Evolutionary conservation across 2,113 vertebrate genomes (phyloP).

Genomic region (Neogale vison): DNA sequence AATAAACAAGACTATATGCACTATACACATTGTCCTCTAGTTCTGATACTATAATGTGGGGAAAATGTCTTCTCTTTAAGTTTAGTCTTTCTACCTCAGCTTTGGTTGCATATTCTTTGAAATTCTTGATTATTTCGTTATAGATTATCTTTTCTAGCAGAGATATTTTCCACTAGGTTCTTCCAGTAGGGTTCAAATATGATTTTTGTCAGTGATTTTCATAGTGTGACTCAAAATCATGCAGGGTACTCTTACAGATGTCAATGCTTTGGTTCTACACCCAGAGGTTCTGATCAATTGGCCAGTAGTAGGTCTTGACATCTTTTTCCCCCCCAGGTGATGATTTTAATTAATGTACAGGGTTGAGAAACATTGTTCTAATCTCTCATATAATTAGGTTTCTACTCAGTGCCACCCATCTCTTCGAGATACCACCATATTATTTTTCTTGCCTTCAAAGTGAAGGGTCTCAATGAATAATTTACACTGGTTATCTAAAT

Average conservation of each 20-base stretch:
- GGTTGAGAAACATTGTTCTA: not conserved
- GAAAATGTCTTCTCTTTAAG: not conserved
- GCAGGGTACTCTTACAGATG: not conserved
- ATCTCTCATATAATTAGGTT: not conserved
- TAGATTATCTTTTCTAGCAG: not conserved
- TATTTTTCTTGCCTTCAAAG: not conserved
- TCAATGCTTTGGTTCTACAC: accelerated
- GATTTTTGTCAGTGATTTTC: not conserved
- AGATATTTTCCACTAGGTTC: not conserved
- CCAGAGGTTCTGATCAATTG: not conserved
- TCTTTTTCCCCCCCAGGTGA: not conserved
- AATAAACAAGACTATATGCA: not conserved
- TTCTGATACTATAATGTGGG: not conserved
- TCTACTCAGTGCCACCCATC: not conserved
- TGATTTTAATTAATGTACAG: not conserved
- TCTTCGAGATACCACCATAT: accelerated
- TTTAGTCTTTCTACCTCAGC: not conserved
- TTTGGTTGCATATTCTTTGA: not conserved
- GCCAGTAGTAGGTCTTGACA: not conserved
- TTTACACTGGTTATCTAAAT: not conserved
- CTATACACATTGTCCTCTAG: not conserved
- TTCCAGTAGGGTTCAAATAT: not conserved
- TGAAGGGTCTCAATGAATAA: not conserved
- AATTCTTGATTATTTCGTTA: not conserved
- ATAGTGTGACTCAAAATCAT: not conserved